These are phyloP conservation scores for Globodera rostochiensis DNA, from an alignment of 1,140 invertebrate genomes.

Conservation along the genomic window DNA sequence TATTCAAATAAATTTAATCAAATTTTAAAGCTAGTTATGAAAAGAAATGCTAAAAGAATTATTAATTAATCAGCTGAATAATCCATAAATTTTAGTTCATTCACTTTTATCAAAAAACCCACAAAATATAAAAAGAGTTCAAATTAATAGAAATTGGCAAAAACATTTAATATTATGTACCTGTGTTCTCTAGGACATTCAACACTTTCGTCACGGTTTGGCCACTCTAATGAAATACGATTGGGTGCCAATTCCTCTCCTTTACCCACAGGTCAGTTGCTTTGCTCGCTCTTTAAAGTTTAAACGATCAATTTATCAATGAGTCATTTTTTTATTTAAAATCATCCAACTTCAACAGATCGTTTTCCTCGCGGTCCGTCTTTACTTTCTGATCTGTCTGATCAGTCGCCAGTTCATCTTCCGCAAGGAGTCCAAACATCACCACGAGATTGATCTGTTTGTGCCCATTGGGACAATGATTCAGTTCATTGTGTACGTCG, in stretches of 20 bases:
- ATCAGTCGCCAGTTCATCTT: constrained; percentile 54
- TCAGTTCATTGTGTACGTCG: constrained; percentile 60
- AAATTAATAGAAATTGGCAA: too few species aligned
- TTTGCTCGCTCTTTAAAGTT: too few species aligned
- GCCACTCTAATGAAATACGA: constrained; percentile 57
- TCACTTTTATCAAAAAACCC: too few species aligned
- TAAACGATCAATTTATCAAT: neutral
- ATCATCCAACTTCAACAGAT: constrained; percentile 40
- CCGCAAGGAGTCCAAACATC: constrained; percentile 32
- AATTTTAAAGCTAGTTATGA: too few species aligned
- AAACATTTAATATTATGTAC: too few species aligned
- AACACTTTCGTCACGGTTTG: constrained; percentile 50
- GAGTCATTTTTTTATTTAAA: neutral
- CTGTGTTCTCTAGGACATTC: constrained; percentile 50
- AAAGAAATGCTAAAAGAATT: too few species aligned
- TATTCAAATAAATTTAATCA: neutral
- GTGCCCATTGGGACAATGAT: constrained; percentile 58
- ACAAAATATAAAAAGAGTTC: too few species aligned
- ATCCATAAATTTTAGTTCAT: too few species aligned
- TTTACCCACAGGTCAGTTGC: constrained; percentile 48
- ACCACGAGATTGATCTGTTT: constrained; percentile 55
- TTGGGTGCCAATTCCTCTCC: constrained; percentile 59
- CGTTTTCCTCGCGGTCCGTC: constrained; percentile 59
- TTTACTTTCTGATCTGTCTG: constrained; percentile 63
- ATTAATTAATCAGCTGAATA: too few species aligned